Evolutionary conservation across 2,888 invertebrate genomes (phyloP).

Genomic region (Oscheius sp.): DNA sequence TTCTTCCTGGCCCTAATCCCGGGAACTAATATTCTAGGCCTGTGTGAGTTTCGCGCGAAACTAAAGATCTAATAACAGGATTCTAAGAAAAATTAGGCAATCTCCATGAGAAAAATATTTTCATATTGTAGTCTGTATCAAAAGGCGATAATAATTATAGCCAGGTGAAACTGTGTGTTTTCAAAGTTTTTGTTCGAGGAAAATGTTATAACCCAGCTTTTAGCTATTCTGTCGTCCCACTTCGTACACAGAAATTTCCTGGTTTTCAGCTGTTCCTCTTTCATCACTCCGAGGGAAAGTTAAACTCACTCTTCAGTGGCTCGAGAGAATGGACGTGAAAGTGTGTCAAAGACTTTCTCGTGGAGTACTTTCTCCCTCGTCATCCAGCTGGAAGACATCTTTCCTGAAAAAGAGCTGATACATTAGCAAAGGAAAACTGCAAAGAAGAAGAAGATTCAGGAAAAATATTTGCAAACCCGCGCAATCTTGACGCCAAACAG

Average conservation of each 20-base stretch:
- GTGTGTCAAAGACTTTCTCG: constrained; percentile 53
- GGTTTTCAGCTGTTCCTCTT: background rate
- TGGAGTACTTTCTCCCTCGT: constrained; percentile 46
- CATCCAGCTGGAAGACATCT: constrained; percentile 29
- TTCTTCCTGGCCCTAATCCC: too few relatives aligned
- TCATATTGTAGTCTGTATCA: too few relatives aligned
- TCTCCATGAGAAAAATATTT: too few relatives aligned
- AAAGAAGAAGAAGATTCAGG: constrained; percentile 21
- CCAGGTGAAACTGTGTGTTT: background rate
- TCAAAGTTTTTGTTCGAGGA: too few relatives aligned
- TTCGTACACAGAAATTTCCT: background rate
- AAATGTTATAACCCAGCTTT: background rate
- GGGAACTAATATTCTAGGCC: too few relatives aligned
- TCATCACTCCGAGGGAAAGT: background rate
- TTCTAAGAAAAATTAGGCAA: too few relatives aligned
- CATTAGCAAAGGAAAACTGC: background rate
- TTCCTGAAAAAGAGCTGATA: background rate
- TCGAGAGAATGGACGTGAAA: constrained; percentile 50
- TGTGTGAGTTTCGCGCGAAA: too few relatives aligned
- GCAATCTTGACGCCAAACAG: constrained; percentile 28
- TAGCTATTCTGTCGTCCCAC: too few relatives aligned
- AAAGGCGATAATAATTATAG: background rate
- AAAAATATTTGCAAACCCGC: constrained; percentile 27
- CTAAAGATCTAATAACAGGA: too few relatives aligned
- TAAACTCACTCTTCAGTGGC: constrained; percentile 31